Evolutionary conservation across 2,797 vertebrate species (phyloP).

Genomic region (Pangasius macronema): DNA sequence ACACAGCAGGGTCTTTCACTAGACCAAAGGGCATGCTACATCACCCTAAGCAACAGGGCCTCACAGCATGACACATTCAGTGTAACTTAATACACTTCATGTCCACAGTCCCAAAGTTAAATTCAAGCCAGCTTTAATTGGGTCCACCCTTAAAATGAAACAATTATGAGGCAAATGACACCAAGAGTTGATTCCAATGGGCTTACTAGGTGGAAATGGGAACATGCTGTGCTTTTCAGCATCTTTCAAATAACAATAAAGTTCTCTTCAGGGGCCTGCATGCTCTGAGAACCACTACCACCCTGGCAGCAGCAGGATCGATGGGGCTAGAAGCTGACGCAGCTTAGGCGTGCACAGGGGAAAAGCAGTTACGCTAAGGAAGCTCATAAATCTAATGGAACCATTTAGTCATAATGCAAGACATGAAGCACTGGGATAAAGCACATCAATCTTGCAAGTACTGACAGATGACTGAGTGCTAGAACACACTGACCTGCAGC

Average conservation of each 20-base stretch:
- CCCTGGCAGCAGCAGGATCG: constrained; percentile 31
- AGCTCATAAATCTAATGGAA: constrained; percentile 48
- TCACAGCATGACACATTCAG: constrained; percentile 22
- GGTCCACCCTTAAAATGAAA: background rate
- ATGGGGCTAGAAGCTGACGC: constrained; percentile 47
- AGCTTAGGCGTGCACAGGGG: constrained; percentile 55
- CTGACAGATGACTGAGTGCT: constrained; percentile 28
- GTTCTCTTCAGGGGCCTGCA: constrained; percentile 59
- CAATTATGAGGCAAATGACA: background rate
- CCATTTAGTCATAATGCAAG: constrained; percentile 42
- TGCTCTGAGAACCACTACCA: constrained; percentile 5
- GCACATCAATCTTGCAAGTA: constrained; percentile 45
- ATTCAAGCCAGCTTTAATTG: constrained; percentile 36
- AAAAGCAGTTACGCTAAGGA: constrained; percentile 37
- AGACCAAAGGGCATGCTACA: constrained; percentile 1
- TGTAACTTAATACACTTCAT: constrained; percentile 10
- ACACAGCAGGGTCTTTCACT: constrained; percentile 1
- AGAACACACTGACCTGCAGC: constrained; percentile 37
- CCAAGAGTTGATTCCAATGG: background rate
- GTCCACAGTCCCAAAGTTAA: background rate
- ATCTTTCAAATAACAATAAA: constrained; percentile 56
- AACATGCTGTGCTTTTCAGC: constrained; percentile 64
- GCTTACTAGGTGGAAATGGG: background rate
- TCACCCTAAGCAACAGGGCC: constrained; percentile 27
- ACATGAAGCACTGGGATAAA: constrained; percentile 28